Evolutionary conservation across 1,140 invertebrate species (phyloP), one percentile per base, ranked within the genome.

Genomic region (Drosophila micromelanica): DNA sequence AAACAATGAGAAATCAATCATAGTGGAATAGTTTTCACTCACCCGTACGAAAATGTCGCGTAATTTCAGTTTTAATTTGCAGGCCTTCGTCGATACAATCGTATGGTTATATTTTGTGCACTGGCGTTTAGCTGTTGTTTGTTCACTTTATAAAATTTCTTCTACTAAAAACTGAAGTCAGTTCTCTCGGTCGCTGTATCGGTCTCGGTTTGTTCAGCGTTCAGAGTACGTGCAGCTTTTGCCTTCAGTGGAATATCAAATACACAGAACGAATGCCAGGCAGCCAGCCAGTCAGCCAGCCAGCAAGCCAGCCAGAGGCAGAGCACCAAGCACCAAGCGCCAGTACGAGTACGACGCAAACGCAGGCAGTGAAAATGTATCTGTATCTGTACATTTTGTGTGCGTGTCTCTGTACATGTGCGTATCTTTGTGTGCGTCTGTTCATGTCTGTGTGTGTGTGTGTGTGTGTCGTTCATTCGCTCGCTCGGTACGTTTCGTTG

Each of bases 121-220:
- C 63, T 73, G 62, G 51, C 63, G 37, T 48, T 20, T 20, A 30
- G 43, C 37, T 70, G 65, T 60, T 77, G 69, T 79, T 73, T 70
- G 78, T 85, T 85, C 80, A 89, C 84, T 87, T 89, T 89, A 87
- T 87, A 89, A 89, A 80, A 80, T 87, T 87, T 87, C 84, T 87
- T 89, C 76, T 72, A 82, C 82, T 84, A 89, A 79, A 87, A 79
- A 77, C 79, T 71, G 79, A 80, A 87, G 82, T 80, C 79, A 68
- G 65, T 62, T 46, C 59, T 51, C 20, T 63, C 42, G 45, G 54
- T 59, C 55, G 54, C 54, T 37, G 52, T 56, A 32, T 67, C 62
- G 73, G 69, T 70, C 69, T 73, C 55, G 70, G 73, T 71, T 64
- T 70, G 62, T 64, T 46, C 15, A 60, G 27, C 57, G 56, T 37